Evolutionary conservation across 2,888 invertebrate genomes (phyloP), one percentile per base, ranked within the genome.

Genomic region (Scaeva pyrastri): DNA sequence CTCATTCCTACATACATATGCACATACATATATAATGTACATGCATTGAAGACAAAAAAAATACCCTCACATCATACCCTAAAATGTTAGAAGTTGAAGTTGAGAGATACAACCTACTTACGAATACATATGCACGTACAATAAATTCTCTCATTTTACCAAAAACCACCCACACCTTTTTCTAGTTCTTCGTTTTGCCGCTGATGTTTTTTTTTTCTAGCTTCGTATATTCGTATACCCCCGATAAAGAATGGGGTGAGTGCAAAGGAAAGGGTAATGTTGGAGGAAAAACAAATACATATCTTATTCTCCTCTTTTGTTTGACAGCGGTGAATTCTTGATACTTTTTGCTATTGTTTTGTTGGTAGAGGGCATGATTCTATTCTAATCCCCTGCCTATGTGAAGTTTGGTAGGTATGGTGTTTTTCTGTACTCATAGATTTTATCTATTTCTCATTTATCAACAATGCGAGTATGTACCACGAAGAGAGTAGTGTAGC

Each of bases 391-490:
- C 64, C 64, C 26, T 64, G 43, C 21, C 62, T 43, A 41, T 23
- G 43, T 64, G 1, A 26, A 26, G 43, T 43, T 64, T 64, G 43
- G 43, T 64, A 11, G 43, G 43, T 64, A 11, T 60, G 8, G 21
- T 21, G 26, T 45, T 41, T 43, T 26, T 31, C 16, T 64, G 66
- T 70, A 36, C 41, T 8, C 43, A 55, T 66, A 62, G 60, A 70
- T 81, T 56, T 74, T 78, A 75, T 62, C 66, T 81, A 77, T 88
- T 73, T 66, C 14, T 74, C 70, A 73, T 66, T 74, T 84, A 75
- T 73, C 64, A n/a, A n/a, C n/a, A n/a, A n/a, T 74, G 26, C 62
- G 31, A 39, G 45, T 6, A 7, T 48, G 3, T 14, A 52, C 52
- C 7, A 14, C 16, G 39, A 58, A 76, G 56, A 71, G 50, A 43